These are phyloP conservation scores for Ornithoptera priamus DNA, from an alignment of 2,888 invertebrate genomes.

Conservation along the genomic window DNA sequence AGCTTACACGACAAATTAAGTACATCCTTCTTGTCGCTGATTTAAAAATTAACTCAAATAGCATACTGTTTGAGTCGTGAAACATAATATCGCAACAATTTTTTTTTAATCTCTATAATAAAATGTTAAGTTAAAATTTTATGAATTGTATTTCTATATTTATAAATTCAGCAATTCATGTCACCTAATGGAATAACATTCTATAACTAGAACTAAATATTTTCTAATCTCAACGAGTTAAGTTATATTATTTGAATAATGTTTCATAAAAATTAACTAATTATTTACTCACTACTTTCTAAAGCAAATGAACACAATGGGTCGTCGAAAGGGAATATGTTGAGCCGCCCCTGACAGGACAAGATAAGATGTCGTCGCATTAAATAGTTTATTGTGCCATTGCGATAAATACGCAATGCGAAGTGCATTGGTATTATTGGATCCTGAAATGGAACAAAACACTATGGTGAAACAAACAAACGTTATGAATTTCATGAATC, in stretches of 20 bases:
- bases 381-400: slow-evolving; percentile 96
- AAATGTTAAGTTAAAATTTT: not conserved
- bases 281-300: slow-evolving; percentile 93
- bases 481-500: slow-evolving; percentile 3
- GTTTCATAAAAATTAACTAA: not conserved
- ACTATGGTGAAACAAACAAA: slow-evolving; percentile 23
- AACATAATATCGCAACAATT: too few relatives aligned
- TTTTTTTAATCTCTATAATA: too few relatives aligned
- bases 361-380: slow-evolving; percentile 95
- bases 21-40: too few relatives aligned
- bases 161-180: not conserved
- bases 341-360: slow-evolving; percentile 95
- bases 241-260: not conserved
- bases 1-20: too few relatives aligned
- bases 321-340: slow-evolving; percentile 97
- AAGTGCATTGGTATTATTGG: slow-evolving; percentile 96
- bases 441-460: slow-evolving; percentile 77
- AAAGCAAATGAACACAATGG: slow-evolving; percentile 97
- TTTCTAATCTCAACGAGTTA: not conserved
- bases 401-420: slow-evolving; percentile 93
- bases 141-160: not conserved
- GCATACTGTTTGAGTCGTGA: too few relatives aligned
- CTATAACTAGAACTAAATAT: slow-evolving; percentile 1
- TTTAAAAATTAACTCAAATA: too few relatives aligned
- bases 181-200: not conserved